phyloP scores from a whole-genome alignment of 2,888 invertebrate genomes.

The Sthenelais limicola region DNA sequence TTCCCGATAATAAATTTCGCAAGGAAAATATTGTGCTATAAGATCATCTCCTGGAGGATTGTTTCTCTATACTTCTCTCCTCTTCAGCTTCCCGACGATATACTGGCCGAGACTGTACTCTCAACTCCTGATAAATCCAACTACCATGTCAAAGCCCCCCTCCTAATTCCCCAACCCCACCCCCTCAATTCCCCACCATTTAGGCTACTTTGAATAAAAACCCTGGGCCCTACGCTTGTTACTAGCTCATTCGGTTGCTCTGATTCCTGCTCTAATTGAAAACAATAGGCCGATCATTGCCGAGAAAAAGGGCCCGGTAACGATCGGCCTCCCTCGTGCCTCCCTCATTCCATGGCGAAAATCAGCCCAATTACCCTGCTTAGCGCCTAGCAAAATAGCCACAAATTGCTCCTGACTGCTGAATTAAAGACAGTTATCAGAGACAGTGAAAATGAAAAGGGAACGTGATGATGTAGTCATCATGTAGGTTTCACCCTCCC shows the following conservation, averaged over 20 bases:
- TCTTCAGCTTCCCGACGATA: no score
- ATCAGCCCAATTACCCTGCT: slow-evolving; percentile 30
- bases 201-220: slow-evolving; percentile 30
- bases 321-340: slow-evolving; percentile 2
- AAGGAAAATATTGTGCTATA: no score
- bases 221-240: slow-evolving; percentile 17
- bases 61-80: no score
- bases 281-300: slow-evolving; percentile 32
- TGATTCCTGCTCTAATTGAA: slow-evolving; percentile 28
- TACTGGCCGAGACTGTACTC: no score
- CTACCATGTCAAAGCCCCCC: slow-evolving; percentile 25
- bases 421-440: slow-evolving; percentile 27
- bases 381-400: no score
- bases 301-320: slow-evolving; percentile 24
- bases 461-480: no score
- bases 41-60: no score
- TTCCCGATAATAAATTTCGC: no score
- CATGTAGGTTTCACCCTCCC: no score
- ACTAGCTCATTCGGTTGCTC: slow-evolving; percentile 9
- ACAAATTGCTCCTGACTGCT: no score
- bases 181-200: slow-evolving; percentile 21
- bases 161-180: no score
- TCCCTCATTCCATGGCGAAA: slow-evolving; percentile 3
- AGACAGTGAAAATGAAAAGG: slow-evolving; percentile 22
- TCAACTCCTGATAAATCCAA: no score